A percentile compares a stretch with the other conserved stretches of the same genome.
These are phyloP conservation scores for Propithecus coquereli DNA, from an alignment of 2,113 vertebrate genomes.

Conservation along the genomic window DNA sequence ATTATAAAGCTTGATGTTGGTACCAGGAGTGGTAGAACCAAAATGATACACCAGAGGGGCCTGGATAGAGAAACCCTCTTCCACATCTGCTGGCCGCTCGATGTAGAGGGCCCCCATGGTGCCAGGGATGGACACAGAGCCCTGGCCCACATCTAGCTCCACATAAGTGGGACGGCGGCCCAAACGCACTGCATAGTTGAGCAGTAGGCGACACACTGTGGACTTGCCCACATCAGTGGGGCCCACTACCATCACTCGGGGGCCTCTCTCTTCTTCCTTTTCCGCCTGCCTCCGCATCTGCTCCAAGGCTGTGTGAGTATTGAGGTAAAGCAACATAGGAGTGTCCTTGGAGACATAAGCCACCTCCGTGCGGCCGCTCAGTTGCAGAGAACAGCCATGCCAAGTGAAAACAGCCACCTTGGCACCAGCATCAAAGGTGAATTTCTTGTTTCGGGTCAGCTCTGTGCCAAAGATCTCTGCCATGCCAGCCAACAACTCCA, in stretches of 20 bases:
- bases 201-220: slow-evolving; percentile 91
- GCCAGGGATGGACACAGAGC: slow-evolving; percentile 95
- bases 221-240: slow-evolving; percentile 98
- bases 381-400: slow-evolving; percentile 95
- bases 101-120: slow-evolving; percentile 96
- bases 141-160: slow-evolving; percentile 97
- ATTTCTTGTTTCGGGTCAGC: slow-evolving; percentile 96
- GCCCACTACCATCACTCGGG: slow-evolving; percentile 96
- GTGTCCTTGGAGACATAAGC: slow-evolving; percentile 97
- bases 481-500: slow-evolving; percentile 94
- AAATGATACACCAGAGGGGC: slow-evolving; percentile 99
- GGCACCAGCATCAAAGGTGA: slow-evolving; percentile 93
- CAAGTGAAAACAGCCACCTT: slow-evolving; percentile 98
- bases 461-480: slow-evolving; percentile 97
- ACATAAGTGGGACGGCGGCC: slow-evolving; percentile 96
- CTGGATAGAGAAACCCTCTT: slow-evolving; percentile 97
- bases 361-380: slow-evolving; percentile 95
- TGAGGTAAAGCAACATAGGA: slow-evolving; percentile 97
- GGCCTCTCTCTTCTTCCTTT: slow-evolving; percentile 94
- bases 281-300: slow-evolving; percentile 98
- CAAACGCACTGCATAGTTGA: slow-evolving; percentile 95
- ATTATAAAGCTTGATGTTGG: slow-evolving; percentile 99
- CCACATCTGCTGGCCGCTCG: slow-evolving; percentile 95
- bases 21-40: slow-evolving; percentile 96
- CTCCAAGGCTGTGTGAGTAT: slow-evolving; percentile 96